phyloP scores from a whole-genome alignment of 1,140 invertebrate genomes.

The Caenorhabditis elegans region WBcel235 BX284606.5:2458001-2458500 shows the following conservation, averaged over 20 bases:
- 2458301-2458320: neutral
- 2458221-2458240: constrained; percentile 23
- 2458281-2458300: no score
- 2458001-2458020: neutral
- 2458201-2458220: constrained; percentile 14
- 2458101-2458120: constrained; percentile 5
- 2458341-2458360: neutral
- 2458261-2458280: constrained; percentile 5
- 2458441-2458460: neutral
- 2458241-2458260: neutral
- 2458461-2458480: neutral
- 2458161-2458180: neutral
- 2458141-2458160: constrained; percentile 25
- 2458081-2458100: neutral
- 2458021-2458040: no score
- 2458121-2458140: neutral
- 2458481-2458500: neutral
- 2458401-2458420: no score
- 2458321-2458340: neutral
- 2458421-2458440: neutral
- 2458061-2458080: neutral
- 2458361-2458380: neutral
- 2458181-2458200: constrained; percentile 25
- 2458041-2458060: no score
- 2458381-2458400: neutral